Percentiles rank a stretch among this genome's conserved stretches.
These are phyloP conservation scores for Cichlasoma orientale DNA, from an alignment of 2,797 vertebrate species.

Conservation along the genomic window DNA sequence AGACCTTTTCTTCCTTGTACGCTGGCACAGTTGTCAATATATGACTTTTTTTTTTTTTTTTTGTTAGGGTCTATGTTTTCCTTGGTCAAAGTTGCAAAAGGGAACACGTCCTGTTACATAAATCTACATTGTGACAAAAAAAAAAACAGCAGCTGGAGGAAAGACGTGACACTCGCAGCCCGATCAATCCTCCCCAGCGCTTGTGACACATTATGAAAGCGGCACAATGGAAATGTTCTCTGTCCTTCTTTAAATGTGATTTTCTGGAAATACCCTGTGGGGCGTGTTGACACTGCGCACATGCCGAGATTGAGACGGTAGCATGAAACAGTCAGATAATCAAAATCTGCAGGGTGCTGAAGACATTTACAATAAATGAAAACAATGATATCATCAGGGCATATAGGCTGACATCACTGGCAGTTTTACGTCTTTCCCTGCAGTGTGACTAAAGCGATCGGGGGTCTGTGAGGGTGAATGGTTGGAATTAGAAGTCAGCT, in stretches of 20 bases:
- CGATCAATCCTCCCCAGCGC: slow-evolving; percentile 13
- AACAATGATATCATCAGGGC: slow-evolving; percentile 47
- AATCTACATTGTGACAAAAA: neutral
- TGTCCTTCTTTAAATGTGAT: slow-evolving; percentile 39
- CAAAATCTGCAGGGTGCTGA: slow-evolving; percentile 38
- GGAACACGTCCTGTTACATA: neutral
- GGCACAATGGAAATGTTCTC: slow-evolving; percentile 16
- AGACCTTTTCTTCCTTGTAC: neutral
- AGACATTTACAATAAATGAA: slow-evolving; percentile 42
- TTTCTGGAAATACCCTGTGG: slow-evolving; percentile 39
- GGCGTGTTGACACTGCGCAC: slow-evolving; percentile 12
- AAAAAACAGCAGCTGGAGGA: slow-evolving; percentile 21
- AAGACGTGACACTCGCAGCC: slow-evolving; percentile 16
- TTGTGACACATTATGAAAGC: slow-evolving; percentile 37
- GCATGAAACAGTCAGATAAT: slow-evolving; percentile 48
- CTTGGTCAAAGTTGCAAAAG: slow-evolving; percentile 1
- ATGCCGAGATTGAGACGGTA: neutral
- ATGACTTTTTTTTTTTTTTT: neutral
- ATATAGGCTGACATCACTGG: slow-evolving; percentile 26
- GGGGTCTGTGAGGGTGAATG: neutral
- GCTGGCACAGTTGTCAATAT: neutral
- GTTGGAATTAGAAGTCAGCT: slow-evolving; percentile 5
- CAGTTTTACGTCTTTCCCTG: slow-evolving; percentile 2
- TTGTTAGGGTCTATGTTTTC: neutral
- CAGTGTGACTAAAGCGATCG: slow-evolving; percentile 22